Evolutionary conservation across 1,140 invertebrate genomes (phyloP).

Genomic region (Drosophila sp.): DNA sequence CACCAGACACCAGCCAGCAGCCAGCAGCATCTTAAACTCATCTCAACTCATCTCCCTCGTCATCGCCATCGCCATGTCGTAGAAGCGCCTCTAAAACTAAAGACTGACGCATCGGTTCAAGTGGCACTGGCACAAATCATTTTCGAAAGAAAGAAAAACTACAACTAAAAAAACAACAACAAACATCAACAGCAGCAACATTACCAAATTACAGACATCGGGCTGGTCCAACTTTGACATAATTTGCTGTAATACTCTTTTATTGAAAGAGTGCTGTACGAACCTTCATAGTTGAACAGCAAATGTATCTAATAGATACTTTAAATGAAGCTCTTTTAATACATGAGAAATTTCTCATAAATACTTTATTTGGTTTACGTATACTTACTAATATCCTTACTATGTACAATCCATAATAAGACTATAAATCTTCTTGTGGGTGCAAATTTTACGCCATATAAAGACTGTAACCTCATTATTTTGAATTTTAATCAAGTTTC

Average conservation of each 20-base stretch:
- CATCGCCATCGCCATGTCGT: slow-evolving; percentile 14
- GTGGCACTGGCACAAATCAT: slow-evolving; percentile 72
- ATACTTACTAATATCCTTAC: too few species aligned
- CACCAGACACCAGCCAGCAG: slow-evolving; percentile 42
- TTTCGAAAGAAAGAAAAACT: slow-evolving; percentile 35
- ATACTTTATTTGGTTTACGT: too few species aligned
- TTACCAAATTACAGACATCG: slow-evolving; percentile 28
- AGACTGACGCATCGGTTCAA: slow-evolving; percentile 58
- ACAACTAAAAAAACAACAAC: slow-evolving; percentile 27
- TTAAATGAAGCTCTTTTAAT: too few species aligned
- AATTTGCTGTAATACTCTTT: slow-evolving; percentile 59
- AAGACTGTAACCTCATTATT: background rate
- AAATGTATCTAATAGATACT: too few species aligned
- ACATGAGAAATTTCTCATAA: too few species aligned
- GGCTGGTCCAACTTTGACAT: slow-evolving; percentile 53
- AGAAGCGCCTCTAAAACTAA: slow-evolving; percentile 15
- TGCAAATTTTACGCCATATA: too few species aligned
- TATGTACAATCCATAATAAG: too few species aligned
- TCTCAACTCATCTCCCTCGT: slow-evolving; percentile 36
- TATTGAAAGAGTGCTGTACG: background rate
- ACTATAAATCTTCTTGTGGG: too few species aligned
- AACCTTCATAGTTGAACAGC: too few species aligned
- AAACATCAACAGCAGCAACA: slow-evolving; percentile 34
- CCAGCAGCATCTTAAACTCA: slow-evolving; percentile 13
- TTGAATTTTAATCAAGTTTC: background rate